phyloP scores from a whole-genome alignment of 2,888 invertebrate species.

The Agrotis exclamationis region DNA sequence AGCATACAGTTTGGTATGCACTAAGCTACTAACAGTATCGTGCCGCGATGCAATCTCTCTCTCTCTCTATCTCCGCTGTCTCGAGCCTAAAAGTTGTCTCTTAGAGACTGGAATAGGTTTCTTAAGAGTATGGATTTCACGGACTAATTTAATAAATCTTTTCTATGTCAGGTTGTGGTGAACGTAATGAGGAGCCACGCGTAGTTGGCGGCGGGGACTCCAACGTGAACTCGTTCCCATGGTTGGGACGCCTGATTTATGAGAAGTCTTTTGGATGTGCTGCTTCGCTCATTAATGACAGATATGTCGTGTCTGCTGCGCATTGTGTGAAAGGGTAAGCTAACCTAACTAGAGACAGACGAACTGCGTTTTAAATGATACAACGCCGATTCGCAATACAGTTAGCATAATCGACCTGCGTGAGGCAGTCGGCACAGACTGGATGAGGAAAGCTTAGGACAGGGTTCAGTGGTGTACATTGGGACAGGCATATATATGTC shows the following conservation, averaged over 20 bases:
- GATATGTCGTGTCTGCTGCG: slow-evolving; percentile 96
- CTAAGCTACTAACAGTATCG: too few relatives aligned
- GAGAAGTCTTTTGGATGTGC: slow-evolving; percentile 97
- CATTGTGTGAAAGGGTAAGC: slow-evolving; percentile 97
- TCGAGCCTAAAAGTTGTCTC: too few relatives aligned
- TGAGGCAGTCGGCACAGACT: too few relatives aligned
- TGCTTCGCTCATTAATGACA: slow-evolving; percentile 96
- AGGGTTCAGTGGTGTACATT: too few relatives aligned
- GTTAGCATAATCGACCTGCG: neutral
- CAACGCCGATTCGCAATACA: neutral
- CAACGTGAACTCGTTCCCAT: slow-evolving; percentile 95
- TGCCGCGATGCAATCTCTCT: too few relatives aligned
- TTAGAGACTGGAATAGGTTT: too few relatives aligned
- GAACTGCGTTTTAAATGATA: neutral
- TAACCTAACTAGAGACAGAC: neutral
- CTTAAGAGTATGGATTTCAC: too few relatives aligned
- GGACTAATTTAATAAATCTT: neutral
- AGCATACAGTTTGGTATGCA: too few relatives aligned
- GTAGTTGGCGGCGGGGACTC: slow-evolving; percentile 96
- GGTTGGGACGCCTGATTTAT: slow-evolving; percentile 96
- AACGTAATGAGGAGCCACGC: slow-evolving; percentile 95
- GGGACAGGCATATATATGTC: too few relatives aligned
- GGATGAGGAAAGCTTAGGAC: too few relatives aligned
- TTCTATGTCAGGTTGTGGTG: slow-evolving; percentile 93
- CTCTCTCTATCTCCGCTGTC: too few relatives aligned